Evolutionary conservation across 2,888 invertebrate genomes (phyloP).

Genomic region (Caenorhabditis wallacei): DNA sequence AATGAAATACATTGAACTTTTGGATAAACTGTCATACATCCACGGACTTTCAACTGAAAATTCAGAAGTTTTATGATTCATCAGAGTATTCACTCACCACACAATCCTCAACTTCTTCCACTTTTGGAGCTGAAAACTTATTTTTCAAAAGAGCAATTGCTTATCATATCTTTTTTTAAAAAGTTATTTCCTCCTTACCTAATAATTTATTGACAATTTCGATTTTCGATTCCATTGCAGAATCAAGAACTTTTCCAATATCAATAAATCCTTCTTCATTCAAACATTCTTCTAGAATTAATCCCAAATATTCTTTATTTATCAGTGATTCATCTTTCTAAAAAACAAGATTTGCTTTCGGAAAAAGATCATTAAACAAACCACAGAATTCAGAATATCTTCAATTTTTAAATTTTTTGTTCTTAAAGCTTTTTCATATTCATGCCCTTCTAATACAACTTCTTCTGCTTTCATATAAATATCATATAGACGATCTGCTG

Average conservation of each 20-base stretch:
- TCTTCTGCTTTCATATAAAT: conserved; percentile 51
- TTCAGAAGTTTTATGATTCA: background rate
- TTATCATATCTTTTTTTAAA: background rate
- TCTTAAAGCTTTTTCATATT: conserved; percentile 33
- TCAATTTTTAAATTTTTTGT: conserved; percentile 28
- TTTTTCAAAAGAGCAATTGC: too few relatives aligned
- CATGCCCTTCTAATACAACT: conserved; percentile 29
- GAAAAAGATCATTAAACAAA: conserved; percentile 3
- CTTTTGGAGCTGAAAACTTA: conserved; percentile 3
- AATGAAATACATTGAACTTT: conserved; percentile 49
- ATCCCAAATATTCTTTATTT: conserved; percentile 47
- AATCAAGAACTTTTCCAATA: conserved; percentile 31
- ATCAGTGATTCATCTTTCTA: conserved; percentile 43
- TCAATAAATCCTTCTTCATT: conserved; percentile 40
- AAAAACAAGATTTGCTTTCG: background rate
- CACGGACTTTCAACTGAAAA: conserved; percentile 37
- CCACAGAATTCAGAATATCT: conserved; percentile 37
- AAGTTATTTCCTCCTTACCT: background rate
- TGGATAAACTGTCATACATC: conserved; percentile 49
- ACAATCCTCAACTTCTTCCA: conserved; percentile 24
- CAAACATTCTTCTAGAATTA: conserved; percentile 29
- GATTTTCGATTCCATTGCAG: conserved; percentile 1
- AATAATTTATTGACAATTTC: conserved; percentile 35
- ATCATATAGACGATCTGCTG: conserved; percentile 50
- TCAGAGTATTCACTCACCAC: background rate